Evolutionary conservation across 23 tunicate species (phyloP).

Genomic region (Trididemnum miniatum): DNA sequence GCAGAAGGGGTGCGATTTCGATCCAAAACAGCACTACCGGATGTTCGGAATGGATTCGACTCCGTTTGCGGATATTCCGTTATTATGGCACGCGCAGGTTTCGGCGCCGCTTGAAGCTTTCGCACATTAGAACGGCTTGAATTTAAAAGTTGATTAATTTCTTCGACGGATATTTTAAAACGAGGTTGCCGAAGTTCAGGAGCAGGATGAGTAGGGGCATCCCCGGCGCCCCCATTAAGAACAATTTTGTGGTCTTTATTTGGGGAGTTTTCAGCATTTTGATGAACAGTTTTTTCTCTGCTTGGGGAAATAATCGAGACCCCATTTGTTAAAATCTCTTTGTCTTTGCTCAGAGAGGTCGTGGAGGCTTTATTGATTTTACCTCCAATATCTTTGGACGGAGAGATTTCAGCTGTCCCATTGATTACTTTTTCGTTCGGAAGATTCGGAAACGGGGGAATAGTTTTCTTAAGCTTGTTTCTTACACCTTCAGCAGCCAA

Average conservation of each 20-base stretch:
- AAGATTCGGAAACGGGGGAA: too few relatives aligned
- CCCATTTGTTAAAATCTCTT: not conserved
- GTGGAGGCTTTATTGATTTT: not conserved
- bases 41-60: not conserved
- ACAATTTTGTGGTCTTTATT: not conserved
- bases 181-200: conserved; percentile 16
- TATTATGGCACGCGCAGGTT: not conserved
- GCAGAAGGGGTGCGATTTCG: not conserved
- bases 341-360: not conserved
- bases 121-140: not conserved
- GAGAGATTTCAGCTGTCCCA: not conserved
- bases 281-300: not conserved
- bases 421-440: not conserved
- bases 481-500: not conserved
- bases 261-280: not conserved
- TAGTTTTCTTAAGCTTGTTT: not conserved
- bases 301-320: not conserved
- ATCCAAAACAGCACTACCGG: not conserved
- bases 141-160: conserved; percentile 19
- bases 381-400: not conserved
- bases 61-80: conserved; percentile 3
- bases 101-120: not conserved
- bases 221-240: too few relatives aligned
- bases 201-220: not conserved
- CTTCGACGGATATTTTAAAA: not conserved